These are phyloP conservation scores for Squalus acanthias DNA, from an alignment of 2,797 vertebrate species.

Conservation along the genomic window DNA sequence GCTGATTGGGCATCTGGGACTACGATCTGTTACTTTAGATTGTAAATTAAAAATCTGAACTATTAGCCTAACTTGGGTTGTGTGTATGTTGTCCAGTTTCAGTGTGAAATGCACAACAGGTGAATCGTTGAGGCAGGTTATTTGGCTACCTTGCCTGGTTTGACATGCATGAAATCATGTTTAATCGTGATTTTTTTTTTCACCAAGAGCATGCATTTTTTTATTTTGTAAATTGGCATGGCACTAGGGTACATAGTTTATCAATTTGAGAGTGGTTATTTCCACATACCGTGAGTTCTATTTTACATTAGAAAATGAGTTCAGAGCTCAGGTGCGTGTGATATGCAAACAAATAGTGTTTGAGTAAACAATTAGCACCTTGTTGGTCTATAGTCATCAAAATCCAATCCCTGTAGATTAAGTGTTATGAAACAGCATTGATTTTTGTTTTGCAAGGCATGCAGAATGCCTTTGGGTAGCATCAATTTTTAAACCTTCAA, in stretches of 20 bases:
- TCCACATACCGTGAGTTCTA: neutral
- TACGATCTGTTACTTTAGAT: neutral
- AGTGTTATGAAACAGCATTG: neutral
- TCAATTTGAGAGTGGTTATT: neutral
- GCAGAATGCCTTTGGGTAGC: neutral
- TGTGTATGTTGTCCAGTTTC: neutral
- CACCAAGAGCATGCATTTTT: neutral
- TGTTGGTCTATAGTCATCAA: neutral
- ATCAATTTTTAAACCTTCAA: neutral
- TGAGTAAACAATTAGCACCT: neutral
- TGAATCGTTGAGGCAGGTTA: neutral
- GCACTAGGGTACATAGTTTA: neutral
- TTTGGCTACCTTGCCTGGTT: neutral
- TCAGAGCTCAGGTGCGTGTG: neutral
- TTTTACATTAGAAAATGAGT: neutral
- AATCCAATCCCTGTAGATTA: neutral
- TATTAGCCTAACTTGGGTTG: neutral
- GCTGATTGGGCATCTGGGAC: neutral
- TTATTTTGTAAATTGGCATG: neutral
- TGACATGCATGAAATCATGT: neutral
- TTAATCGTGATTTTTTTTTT: neutral
- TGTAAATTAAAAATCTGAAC: neutral
- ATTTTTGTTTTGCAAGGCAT: neutral
- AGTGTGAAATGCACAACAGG: neutral
- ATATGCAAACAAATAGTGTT: neutral